Evolutionary conservation across 2,797 vertebrate species (phyloP), one percentile per base, ranked within the genome.

Genomic region (Anisognathus igniventris): DNA sequence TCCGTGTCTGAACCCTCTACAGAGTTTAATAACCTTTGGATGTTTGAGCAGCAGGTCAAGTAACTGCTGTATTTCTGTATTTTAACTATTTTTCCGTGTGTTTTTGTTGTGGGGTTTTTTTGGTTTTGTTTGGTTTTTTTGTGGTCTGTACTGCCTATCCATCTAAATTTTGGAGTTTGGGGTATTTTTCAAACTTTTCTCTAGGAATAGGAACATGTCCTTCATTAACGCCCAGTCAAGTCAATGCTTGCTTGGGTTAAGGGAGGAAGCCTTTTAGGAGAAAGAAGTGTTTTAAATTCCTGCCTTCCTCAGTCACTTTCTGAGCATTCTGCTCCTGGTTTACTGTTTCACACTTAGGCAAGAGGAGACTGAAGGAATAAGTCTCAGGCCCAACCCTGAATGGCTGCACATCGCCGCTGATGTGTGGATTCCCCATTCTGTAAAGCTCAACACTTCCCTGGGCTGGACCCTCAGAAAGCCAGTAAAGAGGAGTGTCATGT

Each of bases 281-380:
- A 72, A 80, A 90, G 33, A 91, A 85, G 20, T 42, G 44, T 84
- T 91, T 86, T 67, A 61, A 95, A 83, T 86, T 91, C 85, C 45
- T 83, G 33, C 56, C 65, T 62, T 44, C 66, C 73, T 92, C 85
- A 78, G 56, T 79, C 78, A 40, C 37, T 53, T 93, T 93, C 68
- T 79, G 77, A 84, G 44, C 24, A 19, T 45, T 61, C 25, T 89
- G 30, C 53, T 81, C 50, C 62, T 64, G 33, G 71, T 79, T 81
- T 62, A 42, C 66, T 47, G 22, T 47, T 86, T 67, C 58, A 39
- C 25, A 73, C 47, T 76, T 35, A n/a, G 58, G 25, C 77, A 78
- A 85, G 60, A 54, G 51, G 31, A 4, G 37, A 39, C n/a, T 40
- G 66, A 58, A 68, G 81, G 57, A 62, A 42, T 14, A 35, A 15